Evolutionary conservation across 2,797 vertebrate genomes (phyloP), one percentile per base, ranked within the genome.

Genomic region (Sparus aurata): DNA sequence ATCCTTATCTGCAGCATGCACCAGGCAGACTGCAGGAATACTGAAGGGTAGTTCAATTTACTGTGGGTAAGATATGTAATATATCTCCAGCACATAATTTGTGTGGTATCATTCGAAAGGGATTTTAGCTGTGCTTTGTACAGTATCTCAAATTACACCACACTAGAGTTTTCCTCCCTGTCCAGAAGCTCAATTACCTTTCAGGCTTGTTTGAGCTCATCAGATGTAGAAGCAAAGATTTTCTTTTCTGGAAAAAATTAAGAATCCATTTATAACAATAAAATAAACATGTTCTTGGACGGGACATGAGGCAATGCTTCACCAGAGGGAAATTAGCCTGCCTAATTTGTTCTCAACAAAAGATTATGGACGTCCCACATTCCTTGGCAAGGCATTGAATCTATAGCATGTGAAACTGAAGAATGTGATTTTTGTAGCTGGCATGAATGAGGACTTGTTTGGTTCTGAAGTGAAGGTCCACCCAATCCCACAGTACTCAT

Each of bases 1-100:
- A 75, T 87, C 72, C 25, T 83, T 92, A 92, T 93, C 86, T 85
- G 58, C 85, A 85, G 88, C 85, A 85, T 85, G 79, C 87, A 85
- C 86, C 69, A 69, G 73, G 73, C 80, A 75, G 47, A 75, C 57
- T 67, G 66, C 63, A 60, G 59, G 69, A 70, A 58, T 62, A 77
- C 53, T 69, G 12, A 75, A 59, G 25, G 59, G n/a, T 80, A 62
- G 27, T 79, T 63, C 71, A 75, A 38, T 87, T 89, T 55, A 57
- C 69, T 77, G 43, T 66, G 15, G n/a, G 23, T 64, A 65, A 57
- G 61, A 86, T 69, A 64, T 46, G n/a, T 41, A 45, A 69, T 58
- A 27, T 74, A 68, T 81, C 67, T 85, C 58, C 54, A 68, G n/a
- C 62, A 78, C 55, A 50, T 72, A 15, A 75, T 76, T 80, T 73